Evolutionary conservation across 2,888 invertebrate species (phyloP).

Genomic region (Dryococelus australis): DNA sequence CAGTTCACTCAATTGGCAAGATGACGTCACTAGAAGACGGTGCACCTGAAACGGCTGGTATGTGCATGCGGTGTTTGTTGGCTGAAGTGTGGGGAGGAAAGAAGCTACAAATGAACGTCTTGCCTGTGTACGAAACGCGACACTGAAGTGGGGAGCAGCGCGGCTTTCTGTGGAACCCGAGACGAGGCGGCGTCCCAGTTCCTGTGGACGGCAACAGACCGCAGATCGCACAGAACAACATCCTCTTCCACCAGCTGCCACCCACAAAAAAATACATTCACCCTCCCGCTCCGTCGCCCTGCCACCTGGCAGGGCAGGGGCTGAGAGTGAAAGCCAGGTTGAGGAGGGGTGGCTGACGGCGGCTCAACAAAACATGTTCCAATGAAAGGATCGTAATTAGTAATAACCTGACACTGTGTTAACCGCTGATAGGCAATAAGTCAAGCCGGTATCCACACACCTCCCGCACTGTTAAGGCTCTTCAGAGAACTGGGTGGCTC

Average conservation of each 20-base stretch:
- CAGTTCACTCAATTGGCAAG: too few species aligned
- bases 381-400: constrained; percentile 16
- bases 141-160: too few species aligned
- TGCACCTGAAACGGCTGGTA: too few species aligned
- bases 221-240: background rate
- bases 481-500: background rate
- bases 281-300: background rate
- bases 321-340: background rate
- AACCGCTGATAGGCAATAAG: background rate
- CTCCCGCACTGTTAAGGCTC: background rate
- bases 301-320: background rate
- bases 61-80: too few species aligned
- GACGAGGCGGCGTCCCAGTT: background rate
- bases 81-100: too few species aligned
- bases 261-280: background rate
- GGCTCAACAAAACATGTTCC: background rate
- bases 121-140: too few species aligned
- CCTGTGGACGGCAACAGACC: background rate
- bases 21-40: too few species aligned
- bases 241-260: background rate
- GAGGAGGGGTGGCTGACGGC: background rate
- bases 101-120: too few species aligned
- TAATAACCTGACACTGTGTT: background rate
- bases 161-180: background rate
- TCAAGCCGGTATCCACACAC: background rate